phyloP scores from a whole-genome alignment of 1,140 invertebrate species.

The Hetaerina americana region DNA sequence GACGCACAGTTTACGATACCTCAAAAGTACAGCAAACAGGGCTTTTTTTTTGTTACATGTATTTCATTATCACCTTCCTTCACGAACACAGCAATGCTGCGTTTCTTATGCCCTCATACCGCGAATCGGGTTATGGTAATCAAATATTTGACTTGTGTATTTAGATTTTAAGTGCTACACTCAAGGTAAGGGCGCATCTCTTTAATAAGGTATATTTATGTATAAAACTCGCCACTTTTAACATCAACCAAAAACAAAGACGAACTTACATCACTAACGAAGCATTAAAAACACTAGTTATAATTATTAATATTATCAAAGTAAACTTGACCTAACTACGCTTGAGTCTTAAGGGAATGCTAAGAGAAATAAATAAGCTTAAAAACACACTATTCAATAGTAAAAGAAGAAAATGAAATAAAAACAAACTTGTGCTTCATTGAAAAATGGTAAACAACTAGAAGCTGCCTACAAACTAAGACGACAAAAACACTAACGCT shows the following conservation, averaged over 20 bases:
- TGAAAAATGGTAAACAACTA: constrained; percentile 10
- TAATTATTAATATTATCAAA: constrained; percentile 2
- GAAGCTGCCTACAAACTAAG: constrained; percentile 16
- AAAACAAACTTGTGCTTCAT: constrained; percentile 9
- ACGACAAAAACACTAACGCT: constrained; percentile 8
- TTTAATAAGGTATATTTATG: not conserved
- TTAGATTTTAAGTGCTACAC: too few relatives aligned
- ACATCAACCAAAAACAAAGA: not conserved
- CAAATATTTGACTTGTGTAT: too few relatives aligned
- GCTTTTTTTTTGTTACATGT: too few relatives aligned
- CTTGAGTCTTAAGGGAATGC: constrained; percentile 7
- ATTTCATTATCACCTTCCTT: not conserved
- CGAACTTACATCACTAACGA: not conserved
- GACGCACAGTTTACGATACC: not conserved
- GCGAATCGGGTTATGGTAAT: not conserved
- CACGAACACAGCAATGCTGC: not conserved
- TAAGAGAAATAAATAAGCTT: constrained; percentile 12
- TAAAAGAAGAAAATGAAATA: constrained; percentile 9
- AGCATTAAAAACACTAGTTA: not conserved
- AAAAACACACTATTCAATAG: not conserved
- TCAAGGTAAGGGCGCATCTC: not conserved
- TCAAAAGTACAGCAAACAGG: not conserved
- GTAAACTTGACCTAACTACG: constrained; percentile 1
- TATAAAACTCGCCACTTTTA: not conserved
- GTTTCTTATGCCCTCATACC: too few relatives aligned